Evolutionary conservation across 2,797 vertebrate species (phyloP), one percentile per base, ranked within the genome.

Genomic region (Valencia hispanica): DNA sequence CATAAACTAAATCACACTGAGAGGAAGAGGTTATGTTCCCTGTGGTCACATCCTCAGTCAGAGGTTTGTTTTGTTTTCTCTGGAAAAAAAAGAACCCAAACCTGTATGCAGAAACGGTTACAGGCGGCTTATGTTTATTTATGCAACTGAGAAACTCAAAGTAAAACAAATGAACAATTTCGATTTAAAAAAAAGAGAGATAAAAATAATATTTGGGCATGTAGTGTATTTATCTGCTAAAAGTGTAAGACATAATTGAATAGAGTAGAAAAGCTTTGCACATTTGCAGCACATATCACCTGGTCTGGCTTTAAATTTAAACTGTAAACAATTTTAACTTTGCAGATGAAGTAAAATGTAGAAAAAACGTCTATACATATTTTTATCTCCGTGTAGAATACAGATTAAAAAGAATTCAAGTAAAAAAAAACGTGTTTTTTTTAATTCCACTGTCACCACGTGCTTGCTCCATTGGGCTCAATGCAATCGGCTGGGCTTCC

Each of bases 21-120:
- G 85, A 69, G 82, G 84, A 80, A 78, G 73, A 72, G 80, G 76
- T 78, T 78, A 65, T 61, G 85, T 41, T 89, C 86, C 91, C 88
- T 70, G 74, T 74, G 84, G 88, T 82, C 81, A 73, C 61, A 78
- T 85, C 83, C 39, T 20, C 85, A 87, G 87, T 50, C 79, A 73
- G 84, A 74, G 84, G 87, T 88, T 86, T 81, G 90, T 81, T 74
- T 89, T 72, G 88, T 87, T 88, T 87, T 90, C 79, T 85, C 25
- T 41, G 36, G n/a, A 79, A 88, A 86, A 66, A n/a, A 1, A 32
- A 53, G 3, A 45, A 14, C 22, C 50, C 22, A 45, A 85, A 83
- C 70, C 75, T 63, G 45, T 55, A 72, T 61, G 76, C 68, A 77
- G 73, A 70, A 80, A 86, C 7, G 73, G 20, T 48, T 83, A 82